Evolutionary conservation across 2,113 vertebrate genomes (phyloP).

Genomic region (Acanthisitta chloris): DNA sequence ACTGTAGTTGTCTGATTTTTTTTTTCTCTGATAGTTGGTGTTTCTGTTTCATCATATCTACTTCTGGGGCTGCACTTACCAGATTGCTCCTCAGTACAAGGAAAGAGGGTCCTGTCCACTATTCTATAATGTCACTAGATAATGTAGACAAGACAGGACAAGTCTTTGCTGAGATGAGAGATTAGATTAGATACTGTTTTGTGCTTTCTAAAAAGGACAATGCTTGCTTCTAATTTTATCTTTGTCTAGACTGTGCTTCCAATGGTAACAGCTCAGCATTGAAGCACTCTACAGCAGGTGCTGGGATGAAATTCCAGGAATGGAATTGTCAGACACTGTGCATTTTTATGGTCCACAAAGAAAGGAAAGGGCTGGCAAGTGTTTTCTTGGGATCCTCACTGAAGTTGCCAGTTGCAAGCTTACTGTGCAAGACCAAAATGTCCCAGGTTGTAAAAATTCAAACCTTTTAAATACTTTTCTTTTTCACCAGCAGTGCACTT

Average conservation of each 20-base stretch:
- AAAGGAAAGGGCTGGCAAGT: background rate
- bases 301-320: background rate
- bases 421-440: background rate
- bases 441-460: background rate
- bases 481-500: background rate
- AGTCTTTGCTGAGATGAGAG: background rate
- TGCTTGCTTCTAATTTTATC: conserved; percentile 5
- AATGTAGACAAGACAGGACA: background rate
- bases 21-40: background rate
- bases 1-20: background rate
- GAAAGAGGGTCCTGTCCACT: background rate
- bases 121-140: background rate
- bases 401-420: background rate
- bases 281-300: background rate
- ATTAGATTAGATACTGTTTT: background rate
- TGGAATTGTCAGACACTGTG: background rate
- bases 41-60: background rate
- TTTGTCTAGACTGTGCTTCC: conserved; percentile 1
- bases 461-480: background rate
- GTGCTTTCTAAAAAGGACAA: background rate
- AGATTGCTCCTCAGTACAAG: background rate
- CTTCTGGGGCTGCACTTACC: background rate
- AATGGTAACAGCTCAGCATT: background rate
- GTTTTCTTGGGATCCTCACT: background rate
- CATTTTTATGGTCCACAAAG: background rate